These are phyloP conservation scores for Zaprionus inermis DNA, from an alignment of 1,140 invertebrate species.

Conservation along the genomic window DNA sequence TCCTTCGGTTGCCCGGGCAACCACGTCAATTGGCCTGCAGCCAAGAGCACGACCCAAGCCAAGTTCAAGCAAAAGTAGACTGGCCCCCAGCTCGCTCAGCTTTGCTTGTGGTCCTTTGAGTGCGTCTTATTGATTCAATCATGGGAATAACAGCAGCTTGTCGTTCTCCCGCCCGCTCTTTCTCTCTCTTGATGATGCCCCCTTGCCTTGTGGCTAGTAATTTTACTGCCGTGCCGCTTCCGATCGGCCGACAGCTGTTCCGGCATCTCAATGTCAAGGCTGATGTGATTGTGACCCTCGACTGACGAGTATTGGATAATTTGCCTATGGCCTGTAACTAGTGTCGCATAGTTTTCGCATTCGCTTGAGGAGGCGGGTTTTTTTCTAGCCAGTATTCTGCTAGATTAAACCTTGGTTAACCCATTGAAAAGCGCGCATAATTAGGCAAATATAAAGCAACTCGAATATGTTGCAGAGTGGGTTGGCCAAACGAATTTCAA, in stretches of 20 bases:
- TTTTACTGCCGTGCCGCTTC: conserved; percentile 3
- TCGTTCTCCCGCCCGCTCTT: conserved; percentile 4
- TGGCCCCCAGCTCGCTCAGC: conserved; percentile 33
- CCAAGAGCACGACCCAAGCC: conserved; percentile 10
- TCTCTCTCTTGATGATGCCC: conserved; percentile 19
- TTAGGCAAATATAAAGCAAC: neutral
- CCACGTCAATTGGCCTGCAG: conserved; percentile 46
- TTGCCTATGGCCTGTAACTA: conserved; percentile 47
- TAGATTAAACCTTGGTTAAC: neutral
- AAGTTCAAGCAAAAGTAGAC: neutral
- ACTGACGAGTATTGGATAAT: conserved; percentile 57
- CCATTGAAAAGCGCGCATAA: neutral
- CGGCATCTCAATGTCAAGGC: conserved; percentile 59
- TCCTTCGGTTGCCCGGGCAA: conserved; percentile 22
- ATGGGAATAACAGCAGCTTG: conserved; percentile 70
- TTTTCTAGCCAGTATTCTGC: neutral
- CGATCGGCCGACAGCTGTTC: neutral
- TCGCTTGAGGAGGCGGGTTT: conserved; percentile 5
- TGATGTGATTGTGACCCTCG: conserved; percentile 49
- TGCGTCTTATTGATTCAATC: conserved; percentile 73
- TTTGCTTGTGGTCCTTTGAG: neutral
- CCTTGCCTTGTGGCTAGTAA: conserved; percentile 17
- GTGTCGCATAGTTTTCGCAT: conserved; percentile 51
- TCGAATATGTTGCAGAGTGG: neutral
- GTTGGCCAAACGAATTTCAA: neutral